Conservation (phyloP, 1,140 invertebrate species). For the Geopemphigus sp. region DNA sequence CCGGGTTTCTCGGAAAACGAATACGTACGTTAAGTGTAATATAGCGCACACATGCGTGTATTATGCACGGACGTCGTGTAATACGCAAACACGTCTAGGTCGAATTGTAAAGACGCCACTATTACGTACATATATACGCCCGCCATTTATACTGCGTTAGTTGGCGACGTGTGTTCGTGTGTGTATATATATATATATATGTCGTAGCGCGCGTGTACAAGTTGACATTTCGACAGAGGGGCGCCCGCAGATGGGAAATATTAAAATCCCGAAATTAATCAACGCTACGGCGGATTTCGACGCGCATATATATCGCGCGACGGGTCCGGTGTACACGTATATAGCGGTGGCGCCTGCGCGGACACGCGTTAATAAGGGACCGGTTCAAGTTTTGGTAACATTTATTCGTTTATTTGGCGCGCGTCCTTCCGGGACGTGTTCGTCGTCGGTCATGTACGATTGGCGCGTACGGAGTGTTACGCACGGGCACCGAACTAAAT, state of each 20-base stretch:
- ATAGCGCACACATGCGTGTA: background rate
- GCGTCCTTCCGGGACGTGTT: background rate
- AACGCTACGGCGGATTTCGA: constrained; percentile 19
- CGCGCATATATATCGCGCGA: background rate
- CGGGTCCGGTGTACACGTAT: too few relatives aligned
- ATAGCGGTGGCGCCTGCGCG: constrained; percentile 31
- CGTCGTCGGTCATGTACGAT: background rate
- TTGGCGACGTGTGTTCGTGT: background rate
- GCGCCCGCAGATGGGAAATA: constrained; percentile 39
- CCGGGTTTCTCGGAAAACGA: constrained; percentile 2
- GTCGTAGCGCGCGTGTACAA: background rate
- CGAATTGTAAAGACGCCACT: background rate
- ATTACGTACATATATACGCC: background rate
- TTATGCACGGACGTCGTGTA: background rate
- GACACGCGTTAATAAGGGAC: background rate
- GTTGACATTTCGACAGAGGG: background rate
- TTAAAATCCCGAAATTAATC: constrained; percentile 47
- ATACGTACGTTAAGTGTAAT: background rate
- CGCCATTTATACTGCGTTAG: background rate
- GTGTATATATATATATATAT: constrained; percentile 11
- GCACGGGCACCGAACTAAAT: too few relatives aligned
- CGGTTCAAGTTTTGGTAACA: background rate
- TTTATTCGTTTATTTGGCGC: too few relatives aligned
- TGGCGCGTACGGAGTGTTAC: too few relatives aligned
- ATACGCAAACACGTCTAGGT: background rate